phyloP scores from a whole-genome alignment of 92 coral and sea anemone species.

The Paragorgia papillata region DNA sequence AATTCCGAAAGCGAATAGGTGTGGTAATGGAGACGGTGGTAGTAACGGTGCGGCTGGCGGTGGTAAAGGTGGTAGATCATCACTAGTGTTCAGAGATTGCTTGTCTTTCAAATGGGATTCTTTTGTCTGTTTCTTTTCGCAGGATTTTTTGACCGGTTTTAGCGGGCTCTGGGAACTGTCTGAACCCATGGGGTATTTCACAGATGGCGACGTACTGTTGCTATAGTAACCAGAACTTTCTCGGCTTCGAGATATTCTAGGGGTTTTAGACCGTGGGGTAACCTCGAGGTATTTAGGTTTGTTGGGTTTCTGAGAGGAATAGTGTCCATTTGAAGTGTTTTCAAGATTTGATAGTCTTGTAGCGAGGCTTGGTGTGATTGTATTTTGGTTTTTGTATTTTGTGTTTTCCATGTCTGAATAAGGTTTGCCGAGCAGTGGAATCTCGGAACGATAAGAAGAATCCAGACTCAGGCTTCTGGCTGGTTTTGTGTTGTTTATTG shows the following conservation, averaged over 20 bases:
- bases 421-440: neutral
- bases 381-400: neutral
- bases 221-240: slow-evolving; percentile 33
- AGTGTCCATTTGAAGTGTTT: neutral
- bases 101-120: neutral
- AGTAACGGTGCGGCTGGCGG: slow-evolving; percentile 22
- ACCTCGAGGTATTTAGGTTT: neutral
- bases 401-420: neutral
- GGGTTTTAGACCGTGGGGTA: neutral
- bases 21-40: slow-evolving; percentile 27
- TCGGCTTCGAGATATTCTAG: slow-evolving; percentile 14
- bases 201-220: slow-evolving; percentile 30
- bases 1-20: neutral
- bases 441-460: neutral
- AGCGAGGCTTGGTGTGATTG: neutral
- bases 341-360: neutral
- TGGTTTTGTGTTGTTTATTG: neutral
- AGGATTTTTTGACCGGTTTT: neutral
- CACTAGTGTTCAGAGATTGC: neutral
- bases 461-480: slow-evolving; percentile 23
- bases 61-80: slow-evolving; percentile 35
- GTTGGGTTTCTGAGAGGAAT: neutral
- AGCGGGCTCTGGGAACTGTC: neutral
- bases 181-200: neutral
- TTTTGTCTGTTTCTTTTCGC: neutral